These are phyloP conservation scores for Dicyrtoma fusca DNA, from an alignment of 2,888 invertebrate genomes.

Conservation along the genomic window DNA sequence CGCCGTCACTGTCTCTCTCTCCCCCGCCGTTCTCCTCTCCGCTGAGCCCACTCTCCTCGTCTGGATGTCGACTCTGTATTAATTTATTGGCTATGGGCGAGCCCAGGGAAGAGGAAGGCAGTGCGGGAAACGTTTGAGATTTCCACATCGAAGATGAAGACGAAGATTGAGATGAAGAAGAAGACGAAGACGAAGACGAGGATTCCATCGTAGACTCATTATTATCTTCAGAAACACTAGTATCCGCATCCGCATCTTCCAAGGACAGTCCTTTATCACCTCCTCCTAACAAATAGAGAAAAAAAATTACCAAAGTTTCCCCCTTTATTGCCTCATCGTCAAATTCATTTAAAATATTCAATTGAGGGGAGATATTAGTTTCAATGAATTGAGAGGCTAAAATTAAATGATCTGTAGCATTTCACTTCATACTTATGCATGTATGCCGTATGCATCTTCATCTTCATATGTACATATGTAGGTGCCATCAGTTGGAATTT, in stretches of 20 bases:
- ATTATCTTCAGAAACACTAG: conserved; percentile 29
- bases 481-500: no score
- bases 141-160: conserved; percentile 16
- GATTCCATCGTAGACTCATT: no score
- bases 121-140: conserved; percentile 5
- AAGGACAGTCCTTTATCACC: conserved; percentile 18
- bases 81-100: background rate
- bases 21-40: conserved; percentile 9
- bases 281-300: background rate
- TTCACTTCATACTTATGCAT: no score
- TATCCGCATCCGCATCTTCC: conserved; percentile 5
- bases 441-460: no score
- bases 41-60: background rate
- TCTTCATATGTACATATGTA: no score
- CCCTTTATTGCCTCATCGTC: no score
- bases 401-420: no score
- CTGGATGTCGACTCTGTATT: background rate
- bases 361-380: no score
- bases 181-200: background rate
- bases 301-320: background rate
- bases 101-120: conserved; percentile 11
- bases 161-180: conserved; percentile 1
- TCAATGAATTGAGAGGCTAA: no score
- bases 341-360: no score
- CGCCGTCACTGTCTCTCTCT: background rate